Base-by-base conservation (phyloP, 2,797 vertebrate genomes). In the Chaetophractus vellerosus region DNA sequence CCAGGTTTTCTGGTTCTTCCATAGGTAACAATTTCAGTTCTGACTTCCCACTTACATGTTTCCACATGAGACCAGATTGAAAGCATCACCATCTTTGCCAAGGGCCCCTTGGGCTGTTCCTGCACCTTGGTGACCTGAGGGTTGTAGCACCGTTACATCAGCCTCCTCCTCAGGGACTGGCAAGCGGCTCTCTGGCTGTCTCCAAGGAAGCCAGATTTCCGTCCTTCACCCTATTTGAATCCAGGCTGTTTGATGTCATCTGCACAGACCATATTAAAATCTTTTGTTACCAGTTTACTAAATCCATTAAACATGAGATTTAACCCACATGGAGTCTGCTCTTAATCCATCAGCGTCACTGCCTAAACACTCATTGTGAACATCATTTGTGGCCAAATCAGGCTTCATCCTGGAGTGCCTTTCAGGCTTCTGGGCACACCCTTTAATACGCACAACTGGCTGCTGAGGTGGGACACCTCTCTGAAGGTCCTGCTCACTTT, bases 61-160 rank as follows among this genome's bases (percentile, higher is more conserved):
- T 90, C 61, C 86, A 59, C 87, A 9, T 21, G 93, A 91, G 93
- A 96, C 48, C 78, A 64, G 36, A 68, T 10, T 79, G 86, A 94
- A 94, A 92, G 93, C 75, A 90, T 16, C 69, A 55, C 10, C 57
- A 71, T 52, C 78, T 80, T 88, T 95, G 82, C 72, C 63, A 88
- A 83, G 26, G 59, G 81, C 26, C 88, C 81, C 85, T 71, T 63
- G 90, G 74, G 95, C 85, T 61, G 11, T 78, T 95, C 68, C 52
- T 55, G 15, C 10, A n/a, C 16, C 48, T 78, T n/a, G 0, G 63
- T 69, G 45, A 94, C 81, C 74, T 75, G 66, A 85, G 80, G 74
- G 48, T 93, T 64, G 83, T 66, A 59, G 79, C 0, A 24, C 11
- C 31, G 69, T 97, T 93, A 95, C 95, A 84, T 96, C 95, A 97